phyloP scores from a whole-genome alignment of 2,888 invertebrate species.

The Archips crataeganus region DNA sequence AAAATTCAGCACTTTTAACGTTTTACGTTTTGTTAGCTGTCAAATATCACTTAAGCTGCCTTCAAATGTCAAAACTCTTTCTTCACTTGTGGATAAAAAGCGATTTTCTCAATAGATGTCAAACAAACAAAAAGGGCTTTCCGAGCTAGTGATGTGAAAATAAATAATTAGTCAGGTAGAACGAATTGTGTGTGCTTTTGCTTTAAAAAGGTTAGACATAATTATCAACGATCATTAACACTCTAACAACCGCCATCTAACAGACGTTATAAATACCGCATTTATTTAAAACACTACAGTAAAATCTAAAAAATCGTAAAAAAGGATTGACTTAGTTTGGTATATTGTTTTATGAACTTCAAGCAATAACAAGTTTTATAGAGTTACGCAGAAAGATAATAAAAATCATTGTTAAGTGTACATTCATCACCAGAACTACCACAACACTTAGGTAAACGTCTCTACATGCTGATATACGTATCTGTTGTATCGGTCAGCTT shows the following conservation, averaged over 20 bases:
- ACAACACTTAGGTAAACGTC: constrained; percentile 7
- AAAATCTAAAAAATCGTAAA: constrained; percentile 39
- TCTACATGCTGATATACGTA: constrained; percentile 19
- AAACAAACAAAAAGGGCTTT: too few species aligned
- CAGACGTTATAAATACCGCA: constrained; percentile 24
- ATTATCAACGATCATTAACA: constrained; percentile 2
- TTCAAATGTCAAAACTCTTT: too few species aligned
- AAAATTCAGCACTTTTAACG: too few species aligned
- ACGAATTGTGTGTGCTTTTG: constrained; percentile 10
- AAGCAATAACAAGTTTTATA: constrained; percentile 40
- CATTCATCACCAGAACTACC: constrained; percentile 20
- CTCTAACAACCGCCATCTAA: constrained; percentile 18
- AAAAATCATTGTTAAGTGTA: constrained; percentile 40
- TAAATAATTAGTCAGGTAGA: background rate
- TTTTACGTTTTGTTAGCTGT: too few species aligned
- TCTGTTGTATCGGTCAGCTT: constrained; percentile 44
- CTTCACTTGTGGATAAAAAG: too few species aligned
- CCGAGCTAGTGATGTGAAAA: too few species aligned
- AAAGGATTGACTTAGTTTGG: constrained; percentile 38
- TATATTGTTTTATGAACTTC: constrained; percentile 43
- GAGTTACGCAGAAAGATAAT: constrained; percentile 37
- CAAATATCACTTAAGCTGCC: too few species aligned
- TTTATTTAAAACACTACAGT: constrained; percentile 30
- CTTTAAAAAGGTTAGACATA: constrained; percentile 9
- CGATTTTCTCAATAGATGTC: too few species aligned